Conservation (phyloP, 2,113 vertebrate species). For the Semicossyphus pulcher region DNA sequence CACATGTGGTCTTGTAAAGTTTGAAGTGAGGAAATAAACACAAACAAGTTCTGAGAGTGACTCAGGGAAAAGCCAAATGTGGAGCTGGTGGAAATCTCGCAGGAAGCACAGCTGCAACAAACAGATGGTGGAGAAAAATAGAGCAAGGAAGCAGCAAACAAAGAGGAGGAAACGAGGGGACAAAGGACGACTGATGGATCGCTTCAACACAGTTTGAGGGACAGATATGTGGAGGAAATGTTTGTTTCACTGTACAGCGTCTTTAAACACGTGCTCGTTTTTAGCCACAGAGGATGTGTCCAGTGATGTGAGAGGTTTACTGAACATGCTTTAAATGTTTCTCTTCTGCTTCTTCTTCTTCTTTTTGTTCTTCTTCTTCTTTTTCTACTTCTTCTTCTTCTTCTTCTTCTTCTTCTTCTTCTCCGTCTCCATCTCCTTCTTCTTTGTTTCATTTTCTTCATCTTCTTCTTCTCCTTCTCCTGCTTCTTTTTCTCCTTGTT, state of each 20-base stretch:
- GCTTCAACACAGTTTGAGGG: neutral
- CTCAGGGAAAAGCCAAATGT: neutral
- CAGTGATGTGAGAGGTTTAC: too few species aligned
- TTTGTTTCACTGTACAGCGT: too few species aligned
- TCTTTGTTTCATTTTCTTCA: too few species aligned
- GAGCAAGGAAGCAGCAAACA: conserved; percentile 24
- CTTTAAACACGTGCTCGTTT: too few species aligned
- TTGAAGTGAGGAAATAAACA: too few species aligned
- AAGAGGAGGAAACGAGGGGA: conserved; percentile 12
- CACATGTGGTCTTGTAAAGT: too few species aligned
- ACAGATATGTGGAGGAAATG: neutral
- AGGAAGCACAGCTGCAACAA: conserved; percentile 28
- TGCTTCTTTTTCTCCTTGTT: neutral
- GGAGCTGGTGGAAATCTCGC: neutral
- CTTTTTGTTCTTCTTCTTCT: neutral
- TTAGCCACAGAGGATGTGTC: too few species aligned
- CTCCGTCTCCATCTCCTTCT: too few species aligned
- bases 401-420: neutral
- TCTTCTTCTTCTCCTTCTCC: neutral
- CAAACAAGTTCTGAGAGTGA: too few species aligned
- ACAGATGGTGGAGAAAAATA: conserved; percentile 19
- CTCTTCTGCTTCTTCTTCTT: neutral
- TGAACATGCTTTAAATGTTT: neutral
- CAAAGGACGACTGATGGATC: neutral
- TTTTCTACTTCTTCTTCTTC: too few species aligned